Conservation (phyloP, 2,888 invertebrate genomes). For the Ichneumoninae sp. region DNA sequence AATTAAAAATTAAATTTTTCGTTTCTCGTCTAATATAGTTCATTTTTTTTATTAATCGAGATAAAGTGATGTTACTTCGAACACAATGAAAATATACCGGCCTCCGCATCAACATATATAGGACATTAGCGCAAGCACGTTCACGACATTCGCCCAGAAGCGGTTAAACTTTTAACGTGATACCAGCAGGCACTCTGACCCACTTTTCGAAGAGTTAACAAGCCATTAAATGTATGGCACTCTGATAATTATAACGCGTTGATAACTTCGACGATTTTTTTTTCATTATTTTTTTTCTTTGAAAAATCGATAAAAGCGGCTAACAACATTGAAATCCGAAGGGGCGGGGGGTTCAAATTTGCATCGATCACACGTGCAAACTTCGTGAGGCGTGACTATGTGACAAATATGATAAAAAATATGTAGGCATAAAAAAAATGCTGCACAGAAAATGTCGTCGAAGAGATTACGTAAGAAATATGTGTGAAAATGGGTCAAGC, state of each 20-base stretch:
- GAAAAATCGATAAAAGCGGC: constrained; percentile 21
- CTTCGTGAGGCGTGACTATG: constrained; percentile 8
- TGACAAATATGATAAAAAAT: constrained; percentile 34
- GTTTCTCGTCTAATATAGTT: not conserved
- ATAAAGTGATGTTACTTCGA: not conserved
- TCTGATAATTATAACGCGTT: constrained; percentile 55
- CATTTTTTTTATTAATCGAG: not conserved
- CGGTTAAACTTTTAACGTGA: constrained; percentile 62
- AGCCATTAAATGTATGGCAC: constrained; percentile 51
- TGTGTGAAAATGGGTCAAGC: constrained; percentile 34
- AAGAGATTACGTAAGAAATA: constrained; percentile 20
- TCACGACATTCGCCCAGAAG: constrained; percentile 57
- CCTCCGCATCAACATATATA: constrained; percentile 31
- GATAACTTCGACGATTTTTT: constrained; percentile 39
- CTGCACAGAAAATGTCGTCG: not conserved
- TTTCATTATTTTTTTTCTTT: constrained; percentile 21
- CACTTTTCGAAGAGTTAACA: constrained; percentile 58
- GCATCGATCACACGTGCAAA: not conserved
- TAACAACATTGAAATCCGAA: constrained; percentile 1
- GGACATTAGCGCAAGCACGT: constrained; percentile 42
- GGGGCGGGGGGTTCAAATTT: not conserved
- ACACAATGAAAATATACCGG: constrained; percentile 19
- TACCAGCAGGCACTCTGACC: constrained; percentile 60
- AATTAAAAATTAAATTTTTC: not conserved
- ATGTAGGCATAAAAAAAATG: constrained; percentile 15